These are phyloP conservation scores for Jacana jacana DNA, from an alignment of 2,113 vertebrate genomes.

Conservation along the genomic window DNA sequence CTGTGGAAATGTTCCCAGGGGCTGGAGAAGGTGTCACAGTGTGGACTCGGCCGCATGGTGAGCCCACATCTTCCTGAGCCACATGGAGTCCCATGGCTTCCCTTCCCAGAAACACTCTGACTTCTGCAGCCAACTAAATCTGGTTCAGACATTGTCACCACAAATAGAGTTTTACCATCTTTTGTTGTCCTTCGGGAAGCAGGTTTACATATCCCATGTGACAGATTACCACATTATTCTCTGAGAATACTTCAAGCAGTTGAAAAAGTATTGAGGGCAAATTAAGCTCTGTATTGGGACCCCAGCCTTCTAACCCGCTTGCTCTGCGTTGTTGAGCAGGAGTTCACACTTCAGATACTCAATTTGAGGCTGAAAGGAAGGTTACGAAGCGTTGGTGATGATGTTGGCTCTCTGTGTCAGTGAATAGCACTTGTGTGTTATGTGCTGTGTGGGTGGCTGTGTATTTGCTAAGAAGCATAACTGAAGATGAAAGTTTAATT, in stretches of 20 bases:
- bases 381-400: neutral
- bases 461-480: constrained; percentile 59
- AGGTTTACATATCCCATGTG: neutral
- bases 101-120: neutral
- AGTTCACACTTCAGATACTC: constrained; percentile 2
- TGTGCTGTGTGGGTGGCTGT: constrained; percentile 31
- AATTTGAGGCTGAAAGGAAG: constrained; percentile 19
- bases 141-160: neutral
- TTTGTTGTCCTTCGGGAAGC: neutral
- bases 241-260: neutral
- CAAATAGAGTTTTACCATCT: neutral
- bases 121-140: neutral
- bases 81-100: neutral
- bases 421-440: neutral
- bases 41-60: neutral
- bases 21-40: neutral
- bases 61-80: neutral
- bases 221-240: neutral
- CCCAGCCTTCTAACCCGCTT: neutral
- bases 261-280: neutral
- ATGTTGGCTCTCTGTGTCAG: constrained; percentile 28
- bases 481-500: constrained; percentile 68
- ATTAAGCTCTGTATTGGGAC: neutral
- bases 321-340: neutral
- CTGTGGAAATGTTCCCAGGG: neutral